Conservation (phyloP, 92 coral and sea anemone species). For the Virgularia gustaviana region DNA sequence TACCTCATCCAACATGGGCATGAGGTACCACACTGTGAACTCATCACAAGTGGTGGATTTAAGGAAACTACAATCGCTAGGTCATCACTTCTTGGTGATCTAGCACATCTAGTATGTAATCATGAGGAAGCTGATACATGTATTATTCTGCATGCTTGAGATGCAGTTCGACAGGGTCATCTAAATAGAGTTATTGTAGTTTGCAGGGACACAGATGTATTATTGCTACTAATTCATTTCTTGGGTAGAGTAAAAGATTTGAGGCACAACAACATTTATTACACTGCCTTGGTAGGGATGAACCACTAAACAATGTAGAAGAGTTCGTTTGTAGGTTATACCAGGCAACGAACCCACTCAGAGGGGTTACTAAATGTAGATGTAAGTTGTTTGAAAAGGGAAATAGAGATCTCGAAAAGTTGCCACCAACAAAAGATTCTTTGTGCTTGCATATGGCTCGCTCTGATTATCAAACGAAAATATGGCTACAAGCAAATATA, state of each 20-base stretch:
- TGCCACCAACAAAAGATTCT: constrained; percentile 19
- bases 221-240: constrained; percentile 27
- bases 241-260: constrained; percentile 17
- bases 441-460: neutral
- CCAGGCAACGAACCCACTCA: constrained; percentile 4
- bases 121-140: constrained; percentile 49
- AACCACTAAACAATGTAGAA: neutral
- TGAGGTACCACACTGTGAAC: neutral
- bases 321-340: constrained; percentile 7
- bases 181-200: constrained; percentile 24
- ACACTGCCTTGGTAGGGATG: constrained; percentile 21
- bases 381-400: neutral
- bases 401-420: constrained; percentile 18
- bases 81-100: neutral
- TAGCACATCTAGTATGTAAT: constrained; percentile 9
- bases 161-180: neutral
- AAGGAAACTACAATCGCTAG: neutral
- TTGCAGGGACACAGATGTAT: constrained; percentile 41
- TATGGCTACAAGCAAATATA: neutral
- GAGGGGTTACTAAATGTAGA: constrained; percentile 18
- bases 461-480: neutral
- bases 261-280: constrained; percentile 17
- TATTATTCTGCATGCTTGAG: constrained; percentile 14
- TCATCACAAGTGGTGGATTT: constrained; percentile 11
- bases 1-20: neutral